Percentiles rank a stretch among this genome's conserved stretches.
These are phyloP conservation scores for Harpagifer antarcticus DNA, from an alignment of 2,797 vertebrate genomes.

Conservation along the genomic window DNA sequence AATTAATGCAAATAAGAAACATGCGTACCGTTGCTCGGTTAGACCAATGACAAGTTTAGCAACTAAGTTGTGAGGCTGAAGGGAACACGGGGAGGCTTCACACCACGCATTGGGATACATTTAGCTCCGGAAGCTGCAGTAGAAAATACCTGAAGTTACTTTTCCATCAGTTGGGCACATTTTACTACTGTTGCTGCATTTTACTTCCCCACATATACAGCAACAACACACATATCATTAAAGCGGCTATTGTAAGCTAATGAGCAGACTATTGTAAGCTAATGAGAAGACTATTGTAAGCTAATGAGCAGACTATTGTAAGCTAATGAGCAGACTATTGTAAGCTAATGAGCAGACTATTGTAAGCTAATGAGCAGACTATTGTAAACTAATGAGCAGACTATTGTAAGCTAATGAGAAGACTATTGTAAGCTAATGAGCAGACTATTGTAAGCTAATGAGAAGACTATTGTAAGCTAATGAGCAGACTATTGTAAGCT, in stretches of 20 bases:
- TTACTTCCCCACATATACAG: not conserved
- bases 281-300: not conserved
- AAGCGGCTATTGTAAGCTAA: not conserved
- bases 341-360: not conserved
- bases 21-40: constrained; percentile 17
- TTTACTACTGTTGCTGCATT: constrained; percentile 36
- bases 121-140: constrained; percentile 57
- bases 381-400: not conserved
- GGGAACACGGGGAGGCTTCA: constrained; percentile 48
- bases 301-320: not conserved
- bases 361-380: not conserved
- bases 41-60: constrained; percentile 43
- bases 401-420: not conserved
- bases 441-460: not conserved
- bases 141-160: constrained; percentile 50
- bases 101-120: constrained; percentile 53
- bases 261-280: not conserved
- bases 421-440: constrained; percentile 1
- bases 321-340: not conserved
- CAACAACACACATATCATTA: not conserved
- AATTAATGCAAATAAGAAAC: not conserved
- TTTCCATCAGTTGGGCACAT: constrained; percentile 36
- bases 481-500: not conserved
- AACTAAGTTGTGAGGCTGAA: constrained; percentile 28
- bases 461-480: constrained; percentile 9